Base-by-base conservation (phyloP, 2,113 vertebrate genomes). In the Leptobrachium leishanense region DNA sequence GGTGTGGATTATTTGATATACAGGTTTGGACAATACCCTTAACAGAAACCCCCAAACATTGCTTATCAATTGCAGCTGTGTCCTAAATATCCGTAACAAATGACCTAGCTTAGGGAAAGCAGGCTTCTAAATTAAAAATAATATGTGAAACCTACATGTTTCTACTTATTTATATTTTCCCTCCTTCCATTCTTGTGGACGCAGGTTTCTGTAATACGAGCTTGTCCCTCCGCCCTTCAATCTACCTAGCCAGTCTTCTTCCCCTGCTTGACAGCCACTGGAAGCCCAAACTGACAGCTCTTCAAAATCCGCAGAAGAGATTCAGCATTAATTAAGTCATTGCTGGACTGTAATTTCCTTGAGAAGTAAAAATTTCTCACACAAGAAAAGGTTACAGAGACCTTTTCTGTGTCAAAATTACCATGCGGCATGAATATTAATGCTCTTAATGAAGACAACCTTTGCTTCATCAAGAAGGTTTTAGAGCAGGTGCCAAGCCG, bases 391-490 rank as follows among this genome's bases (percentile, higher is more conserved):
- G 97, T 98, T 98, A 98, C 95, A 90, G 95, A 97, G 96, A 98
- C 97, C 96, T 98, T 98, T 98, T 95, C 95, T 96, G 95, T 97
- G 97, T 98, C 97, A 96, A 95, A 97, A 98, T 98, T 98, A 98
- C 96, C 96, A 98, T 97, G 95, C 95, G 82, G 95, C 97, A 98
- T 99, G 97, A 98, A 99, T 99, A 99, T 98, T 99, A 97, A 99
- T 97, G 95, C 92, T 93, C 94, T 95, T 97, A 97, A 97, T 98
- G 95, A 98, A 98, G 97, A 98, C 97, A 97, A 94, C 96, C 96
- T 97, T 97, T 96, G 95, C 94, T 97, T 95, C 95, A 95, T 96
- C 94, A 94, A 92, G 95, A 96, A 95, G 94, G 94, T 95, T 96
- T 95, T 94, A 94, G 95, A 96, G 95, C 95, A 95, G 94, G 94